Evolutionary conservation across 2,113 vertebrate genomes (phyloP).

Genomic region (Takifugu flavidus): DNA sequence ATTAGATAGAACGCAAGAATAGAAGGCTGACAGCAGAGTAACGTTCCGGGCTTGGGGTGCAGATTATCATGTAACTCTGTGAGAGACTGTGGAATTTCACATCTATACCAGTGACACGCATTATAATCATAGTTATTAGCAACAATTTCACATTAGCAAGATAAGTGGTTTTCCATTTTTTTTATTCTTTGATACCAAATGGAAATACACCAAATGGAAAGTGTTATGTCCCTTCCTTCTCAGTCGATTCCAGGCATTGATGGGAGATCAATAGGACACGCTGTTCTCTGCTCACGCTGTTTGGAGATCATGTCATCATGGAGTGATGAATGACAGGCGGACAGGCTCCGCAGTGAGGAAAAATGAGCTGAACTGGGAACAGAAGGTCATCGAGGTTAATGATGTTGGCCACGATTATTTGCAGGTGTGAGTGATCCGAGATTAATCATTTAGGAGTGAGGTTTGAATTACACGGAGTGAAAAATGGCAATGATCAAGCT

Average conservation of each 20-base stretch:
- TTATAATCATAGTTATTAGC: too few species aligned
- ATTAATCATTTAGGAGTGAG: conserved; percentile 57
- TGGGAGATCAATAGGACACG: conserved; percentile 64
- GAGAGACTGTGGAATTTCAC: too few species aligned
- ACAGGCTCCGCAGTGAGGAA: conserved; percentile 48
- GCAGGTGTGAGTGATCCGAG: conserved; percentile 63
- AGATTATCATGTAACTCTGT: too few species aligned
- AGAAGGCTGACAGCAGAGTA: too few species aligned
- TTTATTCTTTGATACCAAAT: conserved; percentile 22
- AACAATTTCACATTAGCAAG: background rate
- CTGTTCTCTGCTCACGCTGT: conserved; percentile 51
- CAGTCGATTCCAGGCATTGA: conserved; percentile 54
- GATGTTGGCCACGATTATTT: conserved; percentile 65
- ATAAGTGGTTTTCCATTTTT: background rate
- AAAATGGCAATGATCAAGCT: conserved; percentile 51
- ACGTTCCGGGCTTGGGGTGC: too few species aligned
- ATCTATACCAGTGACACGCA: too few species aligned
- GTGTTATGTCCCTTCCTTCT: conserved; percentile 45
- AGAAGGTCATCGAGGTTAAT: conserved; percentile 65
- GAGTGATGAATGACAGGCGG: conserved; percentile 62
- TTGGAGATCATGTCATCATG: conserved; percentile 53
- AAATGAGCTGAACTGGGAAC: conserved; percentile 54
- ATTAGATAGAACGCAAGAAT: too few species aligned
- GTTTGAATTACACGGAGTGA: conserved; percentile 49
- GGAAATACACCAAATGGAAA: conserved; percentile 21